Evolutionary conservation across 2,888 invertebrate species (phyloP), one percentile per base, ranked within the genome.

Genomic region (Phengaris arion): DNA sequence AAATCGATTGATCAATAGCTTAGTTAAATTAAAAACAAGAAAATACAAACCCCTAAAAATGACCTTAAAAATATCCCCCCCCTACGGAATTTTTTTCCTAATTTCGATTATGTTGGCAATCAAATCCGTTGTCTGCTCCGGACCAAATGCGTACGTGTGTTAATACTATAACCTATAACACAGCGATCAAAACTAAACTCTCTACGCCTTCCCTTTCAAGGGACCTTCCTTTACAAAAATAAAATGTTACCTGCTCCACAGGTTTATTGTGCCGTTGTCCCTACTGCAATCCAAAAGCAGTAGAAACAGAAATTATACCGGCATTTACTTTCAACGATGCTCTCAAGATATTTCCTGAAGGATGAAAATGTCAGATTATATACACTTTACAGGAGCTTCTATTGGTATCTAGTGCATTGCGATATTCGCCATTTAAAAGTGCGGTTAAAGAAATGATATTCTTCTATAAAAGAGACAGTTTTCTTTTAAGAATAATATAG

Each of bases 321-420:
- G 84, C 89, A 91, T 92, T 92, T 91, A 92, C 90, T 92, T 89
- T 91, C 92, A 92, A 91, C 92, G 91, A 89, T 89, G 91, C 91
- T 88, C 89, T 92, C 88, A 87, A 90, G 91, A 89, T 88, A 89
- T 90, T 88, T 88, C 85, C 87, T 85, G 88, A 86, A 79, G 85
- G 80, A 84, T 85, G 83, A 83, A 87, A 89, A 89, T 84, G 84
- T 83, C 82, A 82, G 86, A 85, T 87, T 88, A 89, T 90, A 88
- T 90, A 87, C 88, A 86, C 87, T 85, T 85, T 78, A 81, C 83
- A 79, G 64, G 35, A 64, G 64, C 59, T 10, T 22, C 22, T 64
- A 64, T 64, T 45, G 64, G 64, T 64, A 64, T 64, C 64, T 64
- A 57, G 57, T 75, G 75, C 51, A 76, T 77, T 79, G 76, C 77